Evolutionary conservation across 30 jellyfish, hydroid and myxozoan genomes (phyloP), one percentile per base, ranked within the genome.

Genomic region (Pelagia noctiluca): DNA sequence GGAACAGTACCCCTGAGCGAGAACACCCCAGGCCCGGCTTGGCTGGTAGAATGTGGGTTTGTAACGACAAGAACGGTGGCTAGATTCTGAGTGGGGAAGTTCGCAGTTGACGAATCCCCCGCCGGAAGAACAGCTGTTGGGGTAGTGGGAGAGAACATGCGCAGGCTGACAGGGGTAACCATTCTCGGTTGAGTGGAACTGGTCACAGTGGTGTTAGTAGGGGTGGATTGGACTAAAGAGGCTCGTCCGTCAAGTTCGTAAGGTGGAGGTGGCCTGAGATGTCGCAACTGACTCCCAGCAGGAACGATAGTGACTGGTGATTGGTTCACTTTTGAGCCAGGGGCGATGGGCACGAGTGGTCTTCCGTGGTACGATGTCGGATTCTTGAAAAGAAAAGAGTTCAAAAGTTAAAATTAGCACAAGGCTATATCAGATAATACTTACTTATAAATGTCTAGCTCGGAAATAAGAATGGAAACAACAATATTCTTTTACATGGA

Each of bases 271-370:
- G 81, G 77, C 10, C 91, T 28, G 7, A 53, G 70, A n/a, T 50
- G 84, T 16, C 60, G 84, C 35, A 68, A 25, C 46, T 66, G 83
- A 57, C 91, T 50, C 2, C 78, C 32, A 1, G 83, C 81, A 12
- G 87, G 87, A 77, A 81, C 68, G 33, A 81, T 66, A 13, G 91
- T 54, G 65, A 81, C 83, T 0, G 77, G 83, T 26, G 77, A 8
- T 52, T 52, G 68, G 26, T 8, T 19, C 26, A 52, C 63, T 48
- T 85, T 85, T 28, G 95, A 50, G 10, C 95, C 89, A 1, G 95
- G 95, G 16, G 95, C 95, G 13, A 85, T 85, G 3, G 95, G 95
- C 12, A 85, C 81, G 69, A 85, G 38, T 25, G 95, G 95, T 5
- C 95, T 73, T 46, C 95, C 89, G 25, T 85, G 78, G 84, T 85